phyloP scores from a whole-genome alignment of 2,797 vertebrate species.

The Anas acuta region DNA sequence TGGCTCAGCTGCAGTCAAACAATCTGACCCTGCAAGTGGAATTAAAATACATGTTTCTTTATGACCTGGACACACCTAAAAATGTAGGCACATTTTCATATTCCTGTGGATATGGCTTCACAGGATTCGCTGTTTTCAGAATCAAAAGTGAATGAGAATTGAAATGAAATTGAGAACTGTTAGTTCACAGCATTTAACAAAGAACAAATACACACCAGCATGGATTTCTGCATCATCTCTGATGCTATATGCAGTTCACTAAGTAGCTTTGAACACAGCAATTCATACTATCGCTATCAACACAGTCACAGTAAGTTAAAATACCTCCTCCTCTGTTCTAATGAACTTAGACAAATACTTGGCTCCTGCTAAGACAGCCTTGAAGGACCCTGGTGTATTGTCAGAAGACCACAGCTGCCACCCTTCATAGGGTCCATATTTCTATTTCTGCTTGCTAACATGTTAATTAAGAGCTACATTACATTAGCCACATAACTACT shows the following conservation, averaged over 20 bases:
- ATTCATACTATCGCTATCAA: not conserved
- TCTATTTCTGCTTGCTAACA: slow-evolving; percentile 62
- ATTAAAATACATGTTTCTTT: not conserved
- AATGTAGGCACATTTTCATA: not conserved
- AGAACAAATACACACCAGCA: slow-evolving; percentile 23
- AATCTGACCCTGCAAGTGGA: not conserved
- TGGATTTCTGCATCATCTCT: slow-evolving; percentile 8
- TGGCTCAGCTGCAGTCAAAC: not conserved
- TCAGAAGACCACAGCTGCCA: not conserved
- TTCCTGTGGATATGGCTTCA: not conserved
- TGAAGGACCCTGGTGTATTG: not conserved
- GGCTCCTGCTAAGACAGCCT: slow-evolving; percentile 24
- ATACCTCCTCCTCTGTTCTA: not conserved
- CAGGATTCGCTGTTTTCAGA: not conserved
- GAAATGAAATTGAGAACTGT: slow-evolving; percentile 60
- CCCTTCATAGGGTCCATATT: slow-evolving; percentile 31
- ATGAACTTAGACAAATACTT: slow-evolving; percentile 8
- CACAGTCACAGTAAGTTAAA: not conserved
- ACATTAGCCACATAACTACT: slow-evolving; percentile 76
- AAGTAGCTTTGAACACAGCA: not conserved
- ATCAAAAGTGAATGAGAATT: slow-evolving; percentile 32
- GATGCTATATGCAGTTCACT: not conserved
- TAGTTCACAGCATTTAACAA: slow-evolving; percentile 53
- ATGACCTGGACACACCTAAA: not conserved
- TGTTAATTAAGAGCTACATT: slow-evolving; percentile 75